These are phyloP conservation scores for Tricholaema leucomelas DNA, from an alignment of 2,113 vertebrate species.

Conservation along the genomic window DNA sequence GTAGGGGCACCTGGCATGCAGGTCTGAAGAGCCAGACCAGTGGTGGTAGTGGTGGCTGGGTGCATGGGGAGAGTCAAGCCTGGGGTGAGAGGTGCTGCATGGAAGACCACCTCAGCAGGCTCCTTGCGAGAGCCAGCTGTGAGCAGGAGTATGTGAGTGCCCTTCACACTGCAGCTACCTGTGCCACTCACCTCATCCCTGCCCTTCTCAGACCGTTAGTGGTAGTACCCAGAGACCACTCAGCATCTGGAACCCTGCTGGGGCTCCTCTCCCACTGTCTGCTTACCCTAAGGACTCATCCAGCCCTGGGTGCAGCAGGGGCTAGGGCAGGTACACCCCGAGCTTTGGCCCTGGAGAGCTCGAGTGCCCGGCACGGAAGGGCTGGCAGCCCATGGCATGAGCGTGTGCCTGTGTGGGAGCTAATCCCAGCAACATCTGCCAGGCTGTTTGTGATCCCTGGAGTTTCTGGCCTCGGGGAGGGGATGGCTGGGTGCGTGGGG, in stretches of 20 bases:
- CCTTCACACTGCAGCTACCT: not conserved
- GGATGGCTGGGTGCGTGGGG: accelerated
- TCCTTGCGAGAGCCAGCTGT: not conserved
- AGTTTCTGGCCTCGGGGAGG: not conserved
- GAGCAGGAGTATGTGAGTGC: accelerated
- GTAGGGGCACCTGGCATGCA: not conserved
- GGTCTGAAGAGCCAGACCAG: not conserved
- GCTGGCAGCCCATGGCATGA: not conserved
- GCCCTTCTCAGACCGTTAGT: not conserved
- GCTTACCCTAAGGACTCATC: not conserved
- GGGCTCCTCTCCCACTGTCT: not conserved
- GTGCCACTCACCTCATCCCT: not conserved
- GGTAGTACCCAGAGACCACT: not conserved
- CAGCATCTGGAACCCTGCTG: not conserved
- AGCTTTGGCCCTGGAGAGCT: not conserved
- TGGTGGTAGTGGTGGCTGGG: not conserved
- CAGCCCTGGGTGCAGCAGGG: not conserved
- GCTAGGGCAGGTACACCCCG: accelerated
- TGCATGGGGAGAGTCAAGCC: not conserved
- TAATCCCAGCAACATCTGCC: constrained; percentile 57
- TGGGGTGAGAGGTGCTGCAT: accelerated
- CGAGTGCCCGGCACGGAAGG: accelerated
- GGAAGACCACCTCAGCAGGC: not conserved
- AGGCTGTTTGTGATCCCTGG: not conserved
- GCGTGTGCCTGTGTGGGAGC: not conserved